Base-by-base conservation (phyloP, 2,888 invertebrate genomes). In the Epinotia bilunana region DNA sequence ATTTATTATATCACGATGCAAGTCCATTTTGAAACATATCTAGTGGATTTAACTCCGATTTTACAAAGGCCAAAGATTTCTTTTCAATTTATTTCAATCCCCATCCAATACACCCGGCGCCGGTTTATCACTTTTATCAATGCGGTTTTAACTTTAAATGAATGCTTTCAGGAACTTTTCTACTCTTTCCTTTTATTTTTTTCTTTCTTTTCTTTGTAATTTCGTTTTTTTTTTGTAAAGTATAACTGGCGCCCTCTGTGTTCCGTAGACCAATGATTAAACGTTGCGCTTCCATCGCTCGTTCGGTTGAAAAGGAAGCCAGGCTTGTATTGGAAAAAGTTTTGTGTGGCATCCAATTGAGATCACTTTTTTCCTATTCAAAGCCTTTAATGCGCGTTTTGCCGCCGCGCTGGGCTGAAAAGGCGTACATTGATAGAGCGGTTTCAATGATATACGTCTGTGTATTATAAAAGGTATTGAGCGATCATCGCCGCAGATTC, bases 221-320 rank as follows among this genome's bases (percentile, higher is more conserved):
- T 33, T 33, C 33, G 33, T 33, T 7, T 33, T 33, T 33, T 1
- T 33, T 28, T 33, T 33, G 33, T 0, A 33, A 33, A 33, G 6
- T 7, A 33, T 33, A 33, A 58, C 60, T 3, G 5, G 58, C 60
- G 60, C 28, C 2, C 0, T 28, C 33, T 61, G 33, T 61, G 9
- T 61, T 61, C n/a, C n/a, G 61, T 33, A 16, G 3, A 61, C n/a
- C 33, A 61, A 61, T 61, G 61, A 61, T 61, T 61, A 33, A 61
- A 61, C 33, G 33, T 53, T 53, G 53, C 49, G 49, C 49, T 16
- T 16, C 5, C 13, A 16, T 16, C 49, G 16, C 49, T 49, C 60
- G 28, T 9, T 3, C 60, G 28, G 16, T 55, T 53, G 28, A 18
- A 61, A 53, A 61, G 61, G 49, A 61, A 62, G 13, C 61, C 49